phyloP scores from a whole-genome alignment of 2,113 vertebrate genomes.

The Grallaria varia region DNA sequence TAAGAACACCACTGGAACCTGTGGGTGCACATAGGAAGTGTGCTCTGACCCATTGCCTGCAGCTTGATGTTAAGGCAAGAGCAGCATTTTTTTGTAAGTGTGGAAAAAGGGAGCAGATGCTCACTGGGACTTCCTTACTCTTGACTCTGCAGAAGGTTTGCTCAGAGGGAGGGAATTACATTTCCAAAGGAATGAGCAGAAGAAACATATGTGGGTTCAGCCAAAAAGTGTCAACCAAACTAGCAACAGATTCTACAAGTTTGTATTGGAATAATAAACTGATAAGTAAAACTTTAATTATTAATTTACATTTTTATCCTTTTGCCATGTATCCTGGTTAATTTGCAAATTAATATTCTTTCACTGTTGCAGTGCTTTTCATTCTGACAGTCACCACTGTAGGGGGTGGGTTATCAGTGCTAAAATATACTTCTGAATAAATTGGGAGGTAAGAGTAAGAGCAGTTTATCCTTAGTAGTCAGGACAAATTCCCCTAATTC shows the following conservation, averaged over 20 bases:
- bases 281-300: not conserved
- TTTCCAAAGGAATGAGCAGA: not conserved
- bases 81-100: not conserved
- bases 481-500: not conserved
- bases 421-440: constrained; percentile 28
- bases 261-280: not conserved
- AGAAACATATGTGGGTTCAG: not conserved
- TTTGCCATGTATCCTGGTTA: not conserved
- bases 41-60: not conserved
- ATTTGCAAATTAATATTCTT: not conserved
- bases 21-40: not conserved
- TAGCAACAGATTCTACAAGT: not conserved
- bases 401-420: not conserved
- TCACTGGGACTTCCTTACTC: not conserved
- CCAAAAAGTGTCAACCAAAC: not conserved
- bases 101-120: not conserved
- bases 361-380: not conserved
- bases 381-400: not conserved
- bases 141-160: not conserved
- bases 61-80: not conserved
- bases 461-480: not conserved
- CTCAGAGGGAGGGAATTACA: not conserved
- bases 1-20: not conserved
- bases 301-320: not conserved
- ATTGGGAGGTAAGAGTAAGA: not conserved